Percentiles rank a stretch among this genome's conserved stretches.
These are phyloP conservation scores for Lepus timidus DNA, from an alignment of 2,113 vertebrate species.

Conservation along the genomic window DNA sequence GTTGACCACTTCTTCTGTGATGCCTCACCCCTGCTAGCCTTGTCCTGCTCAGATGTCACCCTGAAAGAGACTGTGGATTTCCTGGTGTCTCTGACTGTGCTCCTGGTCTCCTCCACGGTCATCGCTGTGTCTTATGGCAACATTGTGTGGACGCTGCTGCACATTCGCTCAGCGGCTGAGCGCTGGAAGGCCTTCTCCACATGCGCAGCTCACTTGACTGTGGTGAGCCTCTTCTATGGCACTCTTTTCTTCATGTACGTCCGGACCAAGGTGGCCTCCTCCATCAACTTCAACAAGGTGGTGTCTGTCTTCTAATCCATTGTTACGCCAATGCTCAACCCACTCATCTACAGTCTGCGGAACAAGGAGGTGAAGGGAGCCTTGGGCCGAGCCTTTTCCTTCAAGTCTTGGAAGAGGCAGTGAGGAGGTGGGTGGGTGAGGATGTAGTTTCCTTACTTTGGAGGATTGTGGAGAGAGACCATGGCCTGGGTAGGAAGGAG, in stretches of 20 bases:
- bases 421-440: background rate
- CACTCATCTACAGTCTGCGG: conserved; percentile 79
- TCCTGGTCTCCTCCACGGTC: conserved; percentile 63
- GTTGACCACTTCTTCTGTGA: conserved; percentile 80
- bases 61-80: conserved; percentile 77
- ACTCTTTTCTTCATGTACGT: conserved; percentile 82
- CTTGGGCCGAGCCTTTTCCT: conserved; percentile 51
- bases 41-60: conserved; percentile 76
- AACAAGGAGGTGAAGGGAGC: conserved; percentile 80
- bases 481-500: background rate
- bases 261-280: conserved; percentile 68
- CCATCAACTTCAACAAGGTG: conserved; percentile 77
- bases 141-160: conserved; percentile 66
- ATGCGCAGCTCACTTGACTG: conserved; percentile 67
- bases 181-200: conserved; percentile 81
- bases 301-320: conserved; percentile 82
- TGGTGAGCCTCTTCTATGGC: conserved; percentile 79
- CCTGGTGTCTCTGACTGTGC: conserved; percentile 73
- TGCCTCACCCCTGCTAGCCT: conserved; percentile 72
- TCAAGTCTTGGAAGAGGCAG: background rate
- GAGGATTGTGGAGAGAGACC: background rate
- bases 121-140: conserved; percentile 62
- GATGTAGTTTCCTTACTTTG: background rate
- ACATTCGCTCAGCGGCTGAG: background rate
- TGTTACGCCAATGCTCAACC: conserved; percentile 77